Evolutionary conservation across 2,888 invertebrate species (phyloP), one percentile per base, ranked within the genome.

Genomic region (Nomada ferruginata): DNA sequence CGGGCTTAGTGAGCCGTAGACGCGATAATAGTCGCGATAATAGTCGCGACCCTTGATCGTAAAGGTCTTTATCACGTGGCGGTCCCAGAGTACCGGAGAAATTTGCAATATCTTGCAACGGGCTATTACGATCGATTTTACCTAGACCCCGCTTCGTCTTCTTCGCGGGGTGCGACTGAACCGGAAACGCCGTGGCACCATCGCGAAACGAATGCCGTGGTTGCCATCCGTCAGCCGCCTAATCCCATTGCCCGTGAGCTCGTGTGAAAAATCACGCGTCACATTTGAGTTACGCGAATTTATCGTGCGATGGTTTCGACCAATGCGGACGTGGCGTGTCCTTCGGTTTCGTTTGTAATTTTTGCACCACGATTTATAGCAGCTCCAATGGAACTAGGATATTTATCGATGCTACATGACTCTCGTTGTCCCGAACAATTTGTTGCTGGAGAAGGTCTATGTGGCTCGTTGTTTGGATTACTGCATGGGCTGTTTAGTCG

Each of bases 1-100:
- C 70, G 53, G 10, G 61, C 78, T 68, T 64, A 77, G 72, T 20
- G 73, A 80, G 73, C 69, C 74, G 72, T 74, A 71, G 77, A 80
- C 73, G 76, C 76, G 85, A 80, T 72, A 78, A 76, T 72, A 69
- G 63, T 55, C 73, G 76, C 76, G 85, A 80, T 72, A 78, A 76
- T 72, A 69, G 63, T 55, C 66, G 75, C 66, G 65, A 71, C 64
- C 57, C 63, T 75, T 64, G 76, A 75, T 79, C 79, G 70, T 86
- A 82, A 86, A 77, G 52, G 60, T 73, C 61, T 80, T 87, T 87
- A 83, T 76, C 68, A 63, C 53, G 57, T 26, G 29, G 42, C 50
- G 63, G 29, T 59, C 23, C 3, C 42, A 13, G 13, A 47, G n/a
- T 4, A 71, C 13, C 61, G 52, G 15, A 66, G 74, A 76, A 73